Conservation (phyloP, 2,797 vertebrate genomes). For the Sparus aurata region DNA sequence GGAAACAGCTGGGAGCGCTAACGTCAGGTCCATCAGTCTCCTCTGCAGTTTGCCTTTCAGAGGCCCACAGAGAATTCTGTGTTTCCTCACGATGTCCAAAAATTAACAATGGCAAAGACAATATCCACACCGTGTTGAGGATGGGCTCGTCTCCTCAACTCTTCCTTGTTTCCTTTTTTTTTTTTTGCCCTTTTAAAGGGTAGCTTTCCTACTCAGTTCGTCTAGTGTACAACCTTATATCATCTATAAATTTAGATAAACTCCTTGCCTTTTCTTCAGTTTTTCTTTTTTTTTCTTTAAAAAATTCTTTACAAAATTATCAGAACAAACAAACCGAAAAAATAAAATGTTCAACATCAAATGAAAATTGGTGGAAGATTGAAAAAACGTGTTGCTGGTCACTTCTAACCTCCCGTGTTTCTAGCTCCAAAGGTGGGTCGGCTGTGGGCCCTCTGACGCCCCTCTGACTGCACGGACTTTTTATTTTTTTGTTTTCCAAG, state of each 20-base stretch:
- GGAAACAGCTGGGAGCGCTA: slow-evolving; percentile 60
- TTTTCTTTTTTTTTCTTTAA: slow-evolving; percentile 76
- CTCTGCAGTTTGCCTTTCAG: slow-evolving; percentile 54
- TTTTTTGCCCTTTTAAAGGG: slow-evolving; percentile 89
- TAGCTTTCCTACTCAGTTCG: slow-evolving; percentile 82
- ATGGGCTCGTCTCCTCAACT: slow-evolving; percentile 42
- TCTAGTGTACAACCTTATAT: slow-evolving; percentile 82
- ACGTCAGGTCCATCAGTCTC: slow-evolving; percentile 52
- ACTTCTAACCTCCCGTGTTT: slow-evolving; percentile 68
- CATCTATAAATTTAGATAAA: slow-evolving; percentile 86
- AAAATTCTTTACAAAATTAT: slow-evolving; percentile 85
- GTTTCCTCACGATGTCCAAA: slow-evolving; percentile 69
- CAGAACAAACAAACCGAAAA: slow-evolving; percentile 76
- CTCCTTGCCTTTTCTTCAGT: slow-evolving; percentile 71
- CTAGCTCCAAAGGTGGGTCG: slow-evolving; percentile 54
- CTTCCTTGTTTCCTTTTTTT: slow-evolving; percentile 39
- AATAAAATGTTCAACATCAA: slow-evolving; percentile 67
- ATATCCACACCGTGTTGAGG: slow-evolving; percentile 59
- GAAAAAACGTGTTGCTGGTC: slow-evolving; percentile 74
- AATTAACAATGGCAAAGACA: slow-evolving; percentile 57
- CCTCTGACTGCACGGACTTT: slow-evolving; percentile 34
- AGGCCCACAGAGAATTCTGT: slow-evolving; percentile 56
- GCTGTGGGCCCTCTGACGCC: slow-evolving; percentile 37
- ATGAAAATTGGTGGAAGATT: slow-evolving; percentile 77
- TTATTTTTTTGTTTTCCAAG: slow-evolving; percentile 20